Conservation (phyloP, 2,888 invertebrate species). For the Prionchulus punctatus region DNA sequence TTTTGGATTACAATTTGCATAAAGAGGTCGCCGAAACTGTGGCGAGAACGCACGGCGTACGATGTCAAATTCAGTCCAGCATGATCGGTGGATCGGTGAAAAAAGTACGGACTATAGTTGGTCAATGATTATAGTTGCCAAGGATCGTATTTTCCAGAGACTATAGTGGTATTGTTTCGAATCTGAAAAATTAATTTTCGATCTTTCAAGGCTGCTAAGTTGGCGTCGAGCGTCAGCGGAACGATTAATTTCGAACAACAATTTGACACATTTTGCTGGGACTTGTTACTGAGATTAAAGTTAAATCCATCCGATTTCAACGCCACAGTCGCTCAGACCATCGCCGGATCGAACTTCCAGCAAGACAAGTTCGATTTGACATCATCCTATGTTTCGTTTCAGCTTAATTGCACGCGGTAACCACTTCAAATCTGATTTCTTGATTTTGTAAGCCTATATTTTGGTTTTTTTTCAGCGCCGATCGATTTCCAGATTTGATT, state of each 20-base stretch:
- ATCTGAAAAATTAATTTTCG: no score
- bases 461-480: not conserved
- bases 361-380: no score
- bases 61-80: not conserved
- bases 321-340: not conserved
- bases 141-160: no score
- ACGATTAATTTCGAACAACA: constrained; percentile 23
- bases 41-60: not conserved
- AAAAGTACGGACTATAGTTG: not conserved
- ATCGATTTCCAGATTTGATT: not conserved
- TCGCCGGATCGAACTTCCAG: not conserved
- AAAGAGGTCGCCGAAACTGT: not conserved
- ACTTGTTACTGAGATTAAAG: constrained; percentile 26
- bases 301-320: constrained; percentile 13
- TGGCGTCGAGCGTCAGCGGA: constrained; percentile 18
- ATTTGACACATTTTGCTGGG: constrained; percentile 29
- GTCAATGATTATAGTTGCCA: not conserved
- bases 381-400: no score
- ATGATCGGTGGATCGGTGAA: not conserved
- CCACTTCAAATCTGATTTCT: no score
- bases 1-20: not conserved
- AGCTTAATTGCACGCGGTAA: no score
- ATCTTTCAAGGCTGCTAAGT: constrained; percentile 17
- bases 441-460: not conserved
- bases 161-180: no score